Percentiles rank a stretch among this genome's conserved stretches.
Evolutionary conservation across 2,797 vertebrate species (phyloP).

Genomic region (Cossypha niveicapilla): DNA sequence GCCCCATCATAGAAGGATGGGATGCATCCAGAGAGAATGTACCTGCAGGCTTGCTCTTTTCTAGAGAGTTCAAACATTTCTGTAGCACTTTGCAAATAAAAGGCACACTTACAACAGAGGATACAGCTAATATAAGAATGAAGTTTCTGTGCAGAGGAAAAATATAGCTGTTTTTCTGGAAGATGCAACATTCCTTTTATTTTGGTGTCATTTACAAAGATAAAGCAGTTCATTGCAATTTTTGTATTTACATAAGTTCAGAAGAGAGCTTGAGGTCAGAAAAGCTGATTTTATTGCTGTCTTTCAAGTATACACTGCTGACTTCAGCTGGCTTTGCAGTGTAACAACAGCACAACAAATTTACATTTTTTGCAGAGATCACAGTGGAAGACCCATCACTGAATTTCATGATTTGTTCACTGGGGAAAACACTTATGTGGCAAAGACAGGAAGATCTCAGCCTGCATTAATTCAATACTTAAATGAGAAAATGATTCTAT

Average conservation of each 20-base stretch:
- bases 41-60: background rate
- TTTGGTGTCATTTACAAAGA: slow-evolving; percentile 10
- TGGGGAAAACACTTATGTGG: background rate
- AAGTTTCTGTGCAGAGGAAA: background rate
- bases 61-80: background rate
- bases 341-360: background rate
- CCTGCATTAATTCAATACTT: background rate
- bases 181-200: background rate
- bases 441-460: background rate
- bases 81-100: background rate
- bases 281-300: slow-evolving; percentile 10
- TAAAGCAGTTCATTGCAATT: background rate
- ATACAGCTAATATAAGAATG: background rate
- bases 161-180: background rate
- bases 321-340: background rate
- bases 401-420: background rate
- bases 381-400: background rate
- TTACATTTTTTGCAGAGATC: background rate
- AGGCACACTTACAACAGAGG: background rate
- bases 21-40: background rate
- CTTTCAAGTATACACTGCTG: background rate
- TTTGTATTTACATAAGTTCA: slow-evolving; percentile 10
- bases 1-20: accelerated
- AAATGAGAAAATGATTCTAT: background rate
- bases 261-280: background rate